A percentile compares a stretch with the other conserved stretches of the same genome.
These are phyloP conservation scores for Carassius gibelio DNA, from an alignment of 2,113 vertebrate genomes.

Conservation along the genomic window DNA sequence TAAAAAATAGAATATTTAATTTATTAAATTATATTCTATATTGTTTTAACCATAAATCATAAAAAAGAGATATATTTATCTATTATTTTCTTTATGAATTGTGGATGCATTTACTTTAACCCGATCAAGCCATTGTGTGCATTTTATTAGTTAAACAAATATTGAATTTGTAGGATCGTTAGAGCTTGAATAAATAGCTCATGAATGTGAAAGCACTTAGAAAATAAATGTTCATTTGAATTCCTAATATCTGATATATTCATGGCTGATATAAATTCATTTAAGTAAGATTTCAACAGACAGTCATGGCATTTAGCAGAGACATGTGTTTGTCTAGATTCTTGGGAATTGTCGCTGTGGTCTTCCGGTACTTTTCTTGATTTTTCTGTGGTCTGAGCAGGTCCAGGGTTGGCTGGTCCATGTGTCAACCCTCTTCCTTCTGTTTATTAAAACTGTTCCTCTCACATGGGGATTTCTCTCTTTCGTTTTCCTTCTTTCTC, in stretches of 20 bases:
- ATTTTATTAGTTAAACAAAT: slow-evolving; percentile 16
- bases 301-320: slow-evolving; percentile 47
- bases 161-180: slow-evolving; percentile 7
- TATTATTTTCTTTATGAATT: not conserved
- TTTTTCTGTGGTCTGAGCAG: slow-evolving; percentile 7
- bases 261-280: not conserved
- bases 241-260: slow-evolving; percentile 32
- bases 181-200: not conserved
- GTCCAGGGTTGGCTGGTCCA: slow-evolving; percentile 35
- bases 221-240: slow-evolving; percentile 32
- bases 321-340: slow-evolving; percentile 33
- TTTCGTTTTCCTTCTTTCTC: slow-evolving; percentile 45
- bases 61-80: not conserved
- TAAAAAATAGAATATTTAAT: not conserved
- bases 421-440: slow-evolving; percentile 75
- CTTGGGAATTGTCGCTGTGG: slow-evolving; percentile 5
- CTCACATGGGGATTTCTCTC: slow-evolving; percentile 52
- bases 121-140: not conserved
- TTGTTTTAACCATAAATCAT: not conserved
- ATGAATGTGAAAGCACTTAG: slow-evolving; percentile 17
- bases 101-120: not conserved
- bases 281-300: slow-evolving; percentile 22
- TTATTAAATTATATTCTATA: not conserved
- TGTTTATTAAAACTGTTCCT: slow-evolving; percentile 54
- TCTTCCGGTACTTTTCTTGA: not conserved